A percentile compares a stretch with the other conserved stretches of the same genome.
These are phyloP conservation scores for Microplitis mediator DNA, from an alignment of 1,140 invertebrate species.

Conservation along the genomic window DNA sequence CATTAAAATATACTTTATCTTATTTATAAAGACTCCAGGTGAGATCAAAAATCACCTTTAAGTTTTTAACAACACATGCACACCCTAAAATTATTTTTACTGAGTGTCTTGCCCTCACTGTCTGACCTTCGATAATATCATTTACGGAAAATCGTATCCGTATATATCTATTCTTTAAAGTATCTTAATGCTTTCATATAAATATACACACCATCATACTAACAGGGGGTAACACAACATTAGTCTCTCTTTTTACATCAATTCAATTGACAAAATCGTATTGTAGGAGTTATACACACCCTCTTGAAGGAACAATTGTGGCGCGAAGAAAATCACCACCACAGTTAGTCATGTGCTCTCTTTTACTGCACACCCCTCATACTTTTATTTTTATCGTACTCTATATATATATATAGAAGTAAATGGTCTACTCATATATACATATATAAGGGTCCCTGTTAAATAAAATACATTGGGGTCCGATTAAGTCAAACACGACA, in stretches of 20 bases:
- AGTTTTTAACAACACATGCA: too few species aligned
- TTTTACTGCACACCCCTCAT: neutral
- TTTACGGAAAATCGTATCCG: too few species aligned
- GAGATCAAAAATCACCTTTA: neutral
- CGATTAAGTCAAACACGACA: conserved; percentile 23
- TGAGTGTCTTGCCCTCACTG: too few species aligned
- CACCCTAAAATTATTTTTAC: too few species aligned
- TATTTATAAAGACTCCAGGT: neutral
- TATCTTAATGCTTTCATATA: too few species aligned
- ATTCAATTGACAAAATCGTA: neutral
- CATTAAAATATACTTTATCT: neutral
- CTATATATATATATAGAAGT: neutral
- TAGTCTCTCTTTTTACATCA: too few species aligned
- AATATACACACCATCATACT: too few species aligned
- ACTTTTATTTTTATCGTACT: neutral
- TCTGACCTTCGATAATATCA: too few species aligned
- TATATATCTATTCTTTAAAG: too few species aligned
- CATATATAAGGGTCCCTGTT: too few species aligned
- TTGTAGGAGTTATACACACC: conserved; percentile 35
- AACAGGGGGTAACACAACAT: neutral
- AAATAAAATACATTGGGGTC: neutral
- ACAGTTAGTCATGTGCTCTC: conserved; percentile 10
- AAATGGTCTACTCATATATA: too few species aligned
- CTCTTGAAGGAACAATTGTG: conserved; percentile 39
- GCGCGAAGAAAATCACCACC: conserved; percentile 43